Conservation (phyloP, 2,888 invertebrate genomes). For the Apoda limacodes region DNA sequence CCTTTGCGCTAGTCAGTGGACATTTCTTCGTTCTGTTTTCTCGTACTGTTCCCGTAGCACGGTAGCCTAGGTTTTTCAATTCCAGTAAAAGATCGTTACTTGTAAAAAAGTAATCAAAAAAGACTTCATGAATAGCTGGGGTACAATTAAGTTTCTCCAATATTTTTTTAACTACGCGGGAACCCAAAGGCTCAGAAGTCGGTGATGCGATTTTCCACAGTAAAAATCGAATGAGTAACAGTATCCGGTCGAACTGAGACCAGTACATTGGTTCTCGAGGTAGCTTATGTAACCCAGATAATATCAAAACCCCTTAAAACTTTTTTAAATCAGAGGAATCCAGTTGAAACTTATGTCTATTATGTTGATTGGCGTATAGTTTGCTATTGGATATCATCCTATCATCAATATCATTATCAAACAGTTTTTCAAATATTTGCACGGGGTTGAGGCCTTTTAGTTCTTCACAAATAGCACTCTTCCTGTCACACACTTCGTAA, state of each 20-base stretch:
- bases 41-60: slow-evolving; percentile 20
- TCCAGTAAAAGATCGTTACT: slow-evolving; percentile 17
- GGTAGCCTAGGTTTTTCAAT: slow-evolving; percentile 14
- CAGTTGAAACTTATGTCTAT: slow-evolving; percentile 1
- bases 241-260: too few species aligned
- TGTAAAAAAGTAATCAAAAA: slow-evolving; percentile 21
- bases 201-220: too few species aligned
- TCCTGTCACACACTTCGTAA: slow-evolving; percentile 1
- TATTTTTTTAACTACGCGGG: slow-evolving; percentile 18
- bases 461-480: background rate
- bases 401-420: slow-evolving; percentile 1
- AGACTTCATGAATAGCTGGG: slow-evolving; percentile 17
- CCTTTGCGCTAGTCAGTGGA: slow-evolving; percentile 17
- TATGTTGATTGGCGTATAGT: slow-evolving; percentile 3
- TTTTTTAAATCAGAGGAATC: slow-evolving; percentile 1
- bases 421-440: slow-evolving; percentile 3
- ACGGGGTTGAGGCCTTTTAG: slow-evolving; percentile 1
- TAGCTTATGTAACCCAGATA: slow-evolving; percentile 2
- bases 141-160: slow-evolving; percentile 16
- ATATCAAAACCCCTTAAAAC: slow-evolving; percentile 1
- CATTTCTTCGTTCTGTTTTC: slow-evolving; percentile 22
- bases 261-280: too few species aligned
- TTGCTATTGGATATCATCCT: background rate
- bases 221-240: too few species aligned
- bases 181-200: slow-evolving; percentile 13